These are phyloP conservation scores for Notothenia rossii DNA, from an alignment of 2,113 vertebrate species.

Conservation along the genomic window DNA sequence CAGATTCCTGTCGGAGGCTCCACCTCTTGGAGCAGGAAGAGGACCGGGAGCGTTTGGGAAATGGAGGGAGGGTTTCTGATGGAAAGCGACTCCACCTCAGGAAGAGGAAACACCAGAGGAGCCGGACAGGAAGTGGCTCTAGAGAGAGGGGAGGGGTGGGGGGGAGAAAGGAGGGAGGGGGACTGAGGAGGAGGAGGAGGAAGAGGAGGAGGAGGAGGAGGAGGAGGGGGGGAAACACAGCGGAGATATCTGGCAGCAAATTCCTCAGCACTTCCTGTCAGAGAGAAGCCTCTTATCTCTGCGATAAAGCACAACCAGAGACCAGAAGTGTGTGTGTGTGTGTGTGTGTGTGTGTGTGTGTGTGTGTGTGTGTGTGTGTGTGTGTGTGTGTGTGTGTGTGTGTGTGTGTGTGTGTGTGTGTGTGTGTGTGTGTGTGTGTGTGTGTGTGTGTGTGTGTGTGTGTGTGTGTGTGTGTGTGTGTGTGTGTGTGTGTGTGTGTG, in stretches of 20 bases:
- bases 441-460: no score
- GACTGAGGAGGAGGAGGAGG: not conserved
- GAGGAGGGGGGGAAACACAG: slow-evolving; percentile 70
- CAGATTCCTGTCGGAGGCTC: slow-evolving; percentile 51
- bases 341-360: no score
- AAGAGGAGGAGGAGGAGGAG: slow-evolving; percentile 1
- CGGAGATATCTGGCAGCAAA: slow-evolving; percentile 81
- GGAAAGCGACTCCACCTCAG: slow-evolving; percentile 87
- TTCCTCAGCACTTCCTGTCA: slow-evolving; percentile 85
- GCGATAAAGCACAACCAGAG: slow-evolving; percentile 79
- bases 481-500: no score
- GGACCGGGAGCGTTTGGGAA: slow-evolving; percentile 49
- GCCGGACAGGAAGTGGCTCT: slow-evolving; percentile 80
- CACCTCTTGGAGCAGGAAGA: slow-evolving; percentile 35
- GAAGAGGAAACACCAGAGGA: slow-evolving; percentile 87
- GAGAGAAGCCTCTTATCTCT: slow-evolving; percentile 79
- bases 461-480: no score
- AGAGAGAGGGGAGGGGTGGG: slow-evolving; percentile 44
- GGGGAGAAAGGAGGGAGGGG: slow-evolving; percentile 21
- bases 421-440: no score
- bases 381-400: no score
- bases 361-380: not conserved
- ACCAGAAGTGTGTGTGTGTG: no score
- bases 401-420: no score
- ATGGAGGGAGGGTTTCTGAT: slow-evolving; percentile 72